Percentiles rank a stretch among this genome's conserved stretches.
Evolutionary conservation across 1,140 invertebrate species (phyloP).

Genomic region (Caenorhabditis latens): DNA sequence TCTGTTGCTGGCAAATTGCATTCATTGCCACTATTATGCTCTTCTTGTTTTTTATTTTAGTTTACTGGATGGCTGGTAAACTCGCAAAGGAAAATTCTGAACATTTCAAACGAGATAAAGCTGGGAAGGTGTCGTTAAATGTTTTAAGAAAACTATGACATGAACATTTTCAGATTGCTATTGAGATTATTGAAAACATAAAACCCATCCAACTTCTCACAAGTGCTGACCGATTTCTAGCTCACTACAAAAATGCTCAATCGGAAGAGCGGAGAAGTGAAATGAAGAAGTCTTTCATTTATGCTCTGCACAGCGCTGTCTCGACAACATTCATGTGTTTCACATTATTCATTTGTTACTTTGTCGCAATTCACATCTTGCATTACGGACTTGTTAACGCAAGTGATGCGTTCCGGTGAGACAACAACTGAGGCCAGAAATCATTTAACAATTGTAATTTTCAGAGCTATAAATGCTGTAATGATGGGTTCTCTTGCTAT

Average conservation of each 20-base stretch:
- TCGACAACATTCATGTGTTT: slow-evolving; percentile 78
- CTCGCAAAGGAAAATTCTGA: no score
- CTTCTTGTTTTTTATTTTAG: no score
- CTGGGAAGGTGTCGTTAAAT: slow-evolving; percentile 19
- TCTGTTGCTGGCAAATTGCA: background rate
- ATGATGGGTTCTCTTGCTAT: no score
- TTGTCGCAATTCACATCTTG: no score
- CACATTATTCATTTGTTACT: slow-evolving; percentile 79
- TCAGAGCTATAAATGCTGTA: no score
- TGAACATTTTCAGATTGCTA: slow-evolving; percentile 58
- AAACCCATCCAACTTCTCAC: slow-evolving; percentile 65
- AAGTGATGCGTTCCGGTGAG: background rate
- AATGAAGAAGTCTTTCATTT: slow-evolving; percentile 8
- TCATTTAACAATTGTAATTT: background rate
- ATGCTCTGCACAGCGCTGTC: slow-evolving; percentile 68
- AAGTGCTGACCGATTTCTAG: slow-evolving; percentile 44
- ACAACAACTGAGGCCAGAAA: slow-evolving; percentile 5
- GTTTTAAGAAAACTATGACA: background rate
- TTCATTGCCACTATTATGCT: no score
- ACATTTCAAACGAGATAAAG: background rate
- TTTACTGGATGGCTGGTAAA: no score
- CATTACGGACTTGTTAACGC: slow-evolving; percentile 70
- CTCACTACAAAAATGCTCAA: slow-evolving; percentile 45
- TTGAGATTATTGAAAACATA: slow-evolving; percentile 63
- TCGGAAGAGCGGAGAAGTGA: background rate